Evolutionary conservation across 2,888 invertebrate species (phyloP).

Genomic region (Agrilus biguttatus): DNA sequence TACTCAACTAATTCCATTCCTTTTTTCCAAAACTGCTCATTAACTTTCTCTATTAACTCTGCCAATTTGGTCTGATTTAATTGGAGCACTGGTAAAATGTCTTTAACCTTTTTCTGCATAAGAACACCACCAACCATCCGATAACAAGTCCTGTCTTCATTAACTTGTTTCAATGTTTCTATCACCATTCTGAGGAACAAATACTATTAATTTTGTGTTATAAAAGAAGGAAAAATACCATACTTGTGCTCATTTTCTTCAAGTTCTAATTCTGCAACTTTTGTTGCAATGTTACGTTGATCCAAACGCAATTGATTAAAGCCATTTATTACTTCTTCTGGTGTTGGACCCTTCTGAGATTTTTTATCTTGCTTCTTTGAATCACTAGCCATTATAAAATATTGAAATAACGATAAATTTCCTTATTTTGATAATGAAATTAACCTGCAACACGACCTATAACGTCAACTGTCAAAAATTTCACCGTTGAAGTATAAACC

Average conservation of each 20-base stretch:
- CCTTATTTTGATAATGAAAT: too few species aligned
- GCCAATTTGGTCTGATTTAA: constrained; percentile 68
- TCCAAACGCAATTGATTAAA: constrained; percentile 80
- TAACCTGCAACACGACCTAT: too few species aligned
- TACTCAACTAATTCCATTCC: constrained; percentile 85
- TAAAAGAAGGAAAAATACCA: constrained; percentile 16
- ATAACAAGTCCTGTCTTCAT: constrained; percentile 76
- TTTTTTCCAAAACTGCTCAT: constrained; percentile 70
- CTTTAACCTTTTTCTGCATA: constrained; percentile 83
- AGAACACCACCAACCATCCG: constrained; percentile 88
- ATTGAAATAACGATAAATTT: neutral
- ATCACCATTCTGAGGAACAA: constrained; percentile 68
- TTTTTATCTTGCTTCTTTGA: constrained; percentile 27
- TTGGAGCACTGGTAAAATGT: constrained; percentile 72
- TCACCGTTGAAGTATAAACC: too few species aligned
- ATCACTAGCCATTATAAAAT: constrained; percentile 27
- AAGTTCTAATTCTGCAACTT: constrained; percentile 84
- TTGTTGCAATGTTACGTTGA: constrained; percentile 73
- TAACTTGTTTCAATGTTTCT: constrained; percentile 77
- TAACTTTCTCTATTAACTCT: constrained; percentile 63
- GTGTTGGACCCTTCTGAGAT: constrained; percentile 36
- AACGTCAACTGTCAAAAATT: too few species aligned
- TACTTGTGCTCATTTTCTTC: constrained; percentile 96
- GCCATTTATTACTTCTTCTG: constrained; percentile 72
- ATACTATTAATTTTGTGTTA: constrained; percentile 5